These are phyloP conservation scores for Hedychridium roseum DNA, from an alignment of 2,888 invertebrate species.

Conservation along the genomic window DNA sequence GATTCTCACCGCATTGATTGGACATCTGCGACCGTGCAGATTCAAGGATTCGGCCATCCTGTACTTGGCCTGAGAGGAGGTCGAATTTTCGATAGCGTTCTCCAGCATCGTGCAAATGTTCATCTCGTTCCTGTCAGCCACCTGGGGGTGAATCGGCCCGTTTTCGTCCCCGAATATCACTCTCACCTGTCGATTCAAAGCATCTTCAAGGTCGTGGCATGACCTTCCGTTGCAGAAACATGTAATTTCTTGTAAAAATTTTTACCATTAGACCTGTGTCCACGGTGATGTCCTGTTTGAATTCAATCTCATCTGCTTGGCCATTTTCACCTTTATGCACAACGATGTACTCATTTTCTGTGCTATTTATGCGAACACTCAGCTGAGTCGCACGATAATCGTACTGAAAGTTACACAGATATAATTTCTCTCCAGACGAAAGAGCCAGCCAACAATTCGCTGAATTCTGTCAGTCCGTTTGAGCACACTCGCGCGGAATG, in stretches of 20 bases:
- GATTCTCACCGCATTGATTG: constrained; percentile 18
- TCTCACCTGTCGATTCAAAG: constrained; percentile 6
- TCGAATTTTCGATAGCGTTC: constrained; percentile 8
- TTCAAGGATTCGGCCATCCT: constrained; percentile 18
- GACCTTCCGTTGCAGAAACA: no score
- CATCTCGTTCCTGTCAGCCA: neutral
- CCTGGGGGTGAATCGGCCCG: constrained; percentile 2
- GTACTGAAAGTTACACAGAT: no score
- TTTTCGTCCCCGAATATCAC: constrained; percentile 9
- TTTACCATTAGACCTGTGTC: constrained; percentile 17
- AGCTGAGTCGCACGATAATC: neutral
- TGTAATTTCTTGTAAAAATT: no score
- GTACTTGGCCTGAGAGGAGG: constrained; percentile 8
- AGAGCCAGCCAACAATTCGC: no score
- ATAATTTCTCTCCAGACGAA: no score
- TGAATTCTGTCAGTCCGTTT: no score
- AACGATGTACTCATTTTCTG: neutral
- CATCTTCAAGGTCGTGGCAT: no score
- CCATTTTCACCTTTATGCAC: neutral
- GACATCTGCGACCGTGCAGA: constrained; percentile 17
- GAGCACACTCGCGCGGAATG: no score
- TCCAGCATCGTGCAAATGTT: constrained; percentile 22
- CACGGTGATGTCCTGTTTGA: constrained; percentile 4
- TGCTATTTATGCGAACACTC: neutral
- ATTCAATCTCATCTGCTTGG: constrained; percentile 11